These are phyloP conservation scores for Mus pahari DNA, from an alignment of 2,113 vertebrate species.

Conservation along the genomic window DNA sequence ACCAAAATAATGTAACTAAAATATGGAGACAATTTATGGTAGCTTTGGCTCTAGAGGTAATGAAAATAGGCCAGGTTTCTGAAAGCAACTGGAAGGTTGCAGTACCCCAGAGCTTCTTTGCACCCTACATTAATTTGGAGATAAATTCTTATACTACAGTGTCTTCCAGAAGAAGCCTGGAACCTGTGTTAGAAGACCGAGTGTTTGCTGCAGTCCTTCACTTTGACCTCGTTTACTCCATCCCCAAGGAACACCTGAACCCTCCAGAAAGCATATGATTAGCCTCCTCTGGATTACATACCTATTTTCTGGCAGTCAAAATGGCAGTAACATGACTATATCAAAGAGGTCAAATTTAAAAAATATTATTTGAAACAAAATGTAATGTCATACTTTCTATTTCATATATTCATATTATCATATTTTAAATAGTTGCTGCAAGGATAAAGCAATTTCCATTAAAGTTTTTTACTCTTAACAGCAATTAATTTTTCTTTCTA, in stretches of 20 bases:
- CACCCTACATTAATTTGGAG: conserved; percentile 18
- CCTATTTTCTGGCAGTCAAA: background rate
- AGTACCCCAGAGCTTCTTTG: background rate
- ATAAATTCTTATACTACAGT: background rate
- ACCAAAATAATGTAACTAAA: background rate
- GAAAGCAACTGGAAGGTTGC: background rate
- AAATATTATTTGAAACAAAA: conserved; percentile 49
- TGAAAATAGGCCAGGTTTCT: background rate
- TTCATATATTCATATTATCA: conserved; percentile 31
- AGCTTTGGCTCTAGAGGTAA: background rate
- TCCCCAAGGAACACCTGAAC: background rate
- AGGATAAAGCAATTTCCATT: background rate
- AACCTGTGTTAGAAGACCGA: background rate
- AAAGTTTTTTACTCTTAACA: conserved; percentile 26
- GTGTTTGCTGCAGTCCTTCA: background rate
- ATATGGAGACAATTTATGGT: background rate
- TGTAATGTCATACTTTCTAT: background rate
- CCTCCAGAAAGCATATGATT: background rate
- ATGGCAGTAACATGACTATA: background rate
- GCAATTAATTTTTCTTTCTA: conserved; percentile 44
- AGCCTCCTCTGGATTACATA: background rate
- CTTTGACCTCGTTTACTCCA: background rate
- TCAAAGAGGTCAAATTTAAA: background rate
- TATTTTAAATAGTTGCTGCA: conserved; percentile 23
- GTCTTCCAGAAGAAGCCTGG: background rate